Base-by-base conservation (phyloP, 1,140 invertebrate species). In the Zaprionus tsacasi region DNA sequence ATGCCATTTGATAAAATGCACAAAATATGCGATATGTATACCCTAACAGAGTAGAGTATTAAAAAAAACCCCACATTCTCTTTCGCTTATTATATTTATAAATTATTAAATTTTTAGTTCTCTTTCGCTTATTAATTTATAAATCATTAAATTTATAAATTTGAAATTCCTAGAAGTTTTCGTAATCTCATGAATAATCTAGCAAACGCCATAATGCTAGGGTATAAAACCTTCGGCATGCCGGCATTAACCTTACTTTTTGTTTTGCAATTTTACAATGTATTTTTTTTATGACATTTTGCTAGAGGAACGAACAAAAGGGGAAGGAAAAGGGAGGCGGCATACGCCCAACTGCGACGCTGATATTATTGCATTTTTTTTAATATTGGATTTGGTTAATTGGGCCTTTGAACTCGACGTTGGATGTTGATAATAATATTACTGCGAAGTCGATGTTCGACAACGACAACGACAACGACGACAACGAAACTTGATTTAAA, bases 1-100 rank as follows among this genome's bases (percentile, higher is more conserved):
- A 65, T 82, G 83, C 74, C 85, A 89, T 88, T 89, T 88, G 85
- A 89, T 88, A 76, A 71, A 75, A 54, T 74, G 83, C 80, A 82
- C 60, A 74, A 48, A 82, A 78, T 82, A 71, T 82, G 40, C 2
- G n/a, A n/a, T 15, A 6, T 15, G n/a, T 45, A 17, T 45, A 45
- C 7, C 1, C 27, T 30, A 6, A 2, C 27, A 30, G 27, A 30
- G 27, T 30, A 6, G 27, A 30, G 6, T 3, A 30, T 38, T 12
- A 13, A 4, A 13, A 38, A 38, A 12, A 36, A 1, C 35, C 35
- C 11, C 2, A n/a, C n/a, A n/a, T n/a, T n/a, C n/a, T n/a, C n/a
- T n/a, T n/a, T n/a, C n/a, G n/a, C n/a, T n/a, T n/a, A n/a, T n/a
- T n/a, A n/a, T n/a, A n/a, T n/a, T n/a, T n/a, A n/a, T n/a, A n/a